phyloP scores from a whole-genome alignment of 2,113 vertebrate genomes.

The Speoplatyrhinus poulsoni region DNA sequence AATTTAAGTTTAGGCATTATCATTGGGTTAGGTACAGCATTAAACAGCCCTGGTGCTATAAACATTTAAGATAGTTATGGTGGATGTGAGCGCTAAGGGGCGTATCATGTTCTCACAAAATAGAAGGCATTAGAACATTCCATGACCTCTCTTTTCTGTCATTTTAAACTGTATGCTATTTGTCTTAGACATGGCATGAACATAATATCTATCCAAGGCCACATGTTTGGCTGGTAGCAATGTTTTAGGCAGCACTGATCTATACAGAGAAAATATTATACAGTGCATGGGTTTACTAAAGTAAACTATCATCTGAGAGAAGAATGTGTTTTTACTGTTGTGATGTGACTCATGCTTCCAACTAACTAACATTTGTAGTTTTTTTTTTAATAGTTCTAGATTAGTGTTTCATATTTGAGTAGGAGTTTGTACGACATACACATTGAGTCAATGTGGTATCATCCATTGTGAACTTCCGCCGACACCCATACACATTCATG shows the following conservation, averaged over 20 bases:
- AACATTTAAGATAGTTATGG: neutral
- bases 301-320: neutral
- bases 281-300: neutral
- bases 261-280: neutral
- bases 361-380: neutral
- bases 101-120: neutral
- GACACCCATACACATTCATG: neutral
- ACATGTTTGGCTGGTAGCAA: neutral
- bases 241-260: neutral
- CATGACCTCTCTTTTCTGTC: neutral
- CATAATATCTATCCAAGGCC: neutral
- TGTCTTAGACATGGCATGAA: constrained; percentile 13
- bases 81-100: neutral
- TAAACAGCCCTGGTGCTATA: neutral
- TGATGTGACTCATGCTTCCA: neutral
- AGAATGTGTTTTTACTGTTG: neutral
- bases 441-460: constrained; percentile 8
- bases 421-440: neutral
- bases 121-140: neutral
- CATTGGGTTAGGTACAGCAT: neutral
- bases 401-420: neutral
- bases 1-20: neutral
- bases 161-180: constrained; percentile 14
- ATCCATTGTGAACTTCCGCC: constrained; percentile 10
- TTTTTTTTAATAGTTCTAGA: neutral